Base-by-base conservation (phyloP, 2,797 vertebrate genomes). In the Acrossocheilus wenchowensis region DNA sequence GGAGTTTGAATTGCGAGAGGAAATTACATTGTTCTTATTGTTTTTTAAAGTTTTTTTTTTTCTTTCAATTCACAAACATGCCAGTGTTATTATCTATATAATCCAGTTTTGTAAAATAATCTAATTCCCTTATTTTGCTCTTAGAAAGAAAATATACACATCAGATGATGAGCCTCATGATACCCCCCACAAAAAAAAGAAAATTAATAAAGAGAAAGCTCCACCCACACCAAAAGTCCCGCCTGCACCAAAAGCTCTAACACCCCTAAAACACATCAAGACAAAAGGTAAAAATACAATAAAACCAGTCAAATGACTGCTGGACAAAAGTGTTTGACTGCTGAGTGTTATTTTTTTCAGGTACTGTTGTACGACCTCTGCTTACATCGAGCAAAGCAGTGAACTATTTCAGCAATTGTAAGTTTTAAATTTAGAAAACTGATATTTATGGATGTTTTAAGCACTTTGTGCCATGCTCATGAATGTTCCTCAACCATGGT, bases 141-240 rank as follows among this genome's bases (percentile, higher is more conserved):
- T 50, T 15, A 74, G 72, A 74, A 50, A 15, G 43, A 74, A 74
- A 50, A 50, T 17, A 48, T 74, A 30, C 41, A 10, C 72, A 50
- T 74, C 43, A 48, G 43, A 74, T 74, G 23, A 74, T 15, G 71
- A 73, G 71, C 62, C 26, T 34, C 21, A 45, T 43, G 71, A 73
- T 45, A n/a, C 6, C 23, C 23, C 71, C 71, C 41, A n/a, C 11
- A 48, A 30, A 26, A 48, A 48, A n/a, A 26, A 48, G 12, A 48
- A n/a, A 30, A 74, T 66, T 7, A 73, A 48, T 45, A 26, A 3
- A 26, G 14, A 26, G 15, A 74, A 74, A 30, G n/a, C 23, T 43
- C 71, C 71, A 73, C 72, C 72, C 17, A 14, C 43, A 45, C n/a
- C n/a, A 50, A 48, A 74, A 30, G n/a, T 6, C 9, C 71, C 23